phyloP scores from a whole-genome alignment of 1,140 invertebrate genomes.

The Drosophila subobscura region DNA sequence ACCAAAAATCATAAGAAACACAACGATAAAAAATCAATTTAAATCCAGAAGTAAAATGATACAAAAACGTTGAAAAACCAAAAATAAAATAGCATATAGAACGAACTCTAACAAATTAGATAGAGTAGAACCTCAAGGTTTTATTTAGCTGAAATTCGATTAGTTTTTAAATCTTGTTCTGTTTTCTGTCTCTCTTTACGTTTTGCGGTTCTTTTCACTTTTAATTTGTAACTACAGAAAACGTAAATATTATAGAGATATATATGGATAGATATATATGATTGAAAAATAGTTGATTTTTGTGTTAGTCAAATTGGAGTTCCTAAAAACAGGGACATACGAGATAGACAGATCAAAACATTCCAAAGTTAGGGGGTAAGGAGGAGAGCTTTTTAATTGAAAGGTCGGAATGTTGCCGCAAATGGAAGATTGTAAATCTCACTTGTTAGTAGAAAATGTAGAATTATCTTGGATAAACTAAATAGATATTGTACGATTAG shows the following conservation, averaged over 20 bases:
- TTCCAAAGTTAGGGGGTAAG: slow-evolving; percentile 40
- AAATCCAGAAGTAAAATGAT: slow-evolving; percentile 6
- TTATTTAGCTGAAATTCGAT: slow-evolving; percentile 83
- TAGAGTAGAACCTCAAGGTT: slow-evolving; percentile 54
- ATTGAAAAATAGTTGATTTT: slow-evolving; percentile 17
- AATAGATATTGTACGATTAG: slow-evolving; percentile 46
- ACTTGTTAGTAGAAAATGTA: slow-evolving; percentile 40
- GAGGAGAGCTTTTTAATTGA: neutral
- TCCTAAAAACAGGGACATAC: slow-evolving; percentile 22
- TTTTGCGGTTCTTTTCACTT: slow-evolving; percentile 11
- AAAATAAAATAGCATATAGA: slow-evolving; percentile 20
- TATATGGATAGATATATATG: slow-evolving; percentile 18
- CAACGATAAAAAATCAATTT: slow-evolving; percentile 29
- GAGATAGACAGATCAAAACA: slow-evolving; percentile 56
- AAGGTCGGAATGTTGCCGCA: neutral
- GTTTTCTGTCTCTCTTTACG: slow-evolving; percentile 2
- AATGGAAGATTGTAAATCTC: slow-evolving; percentile 12
- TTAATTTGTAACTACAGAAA: slow-evolving; percentile 28
- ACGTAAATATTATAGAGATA: slow-evolving; percentile 12
- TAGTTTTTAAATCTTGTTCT: slow-evolving; percentile 83
- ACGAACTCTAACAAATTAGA: slow-evolving; percentile 36
- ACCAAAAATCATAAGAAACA: slow-evolving; percentile 29
- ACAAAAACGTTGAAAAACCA: slow-evolving; percentile 19
- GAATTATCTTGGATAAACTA: slow-evolving; percentile 43
- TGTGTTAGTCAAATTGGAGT: slow-evolving; percentile 55